Evolutionary conservation across 2,113 vertebrate genomes (phyloP).

Genomic region (Acrocephalus arundinaceus): DNA sequence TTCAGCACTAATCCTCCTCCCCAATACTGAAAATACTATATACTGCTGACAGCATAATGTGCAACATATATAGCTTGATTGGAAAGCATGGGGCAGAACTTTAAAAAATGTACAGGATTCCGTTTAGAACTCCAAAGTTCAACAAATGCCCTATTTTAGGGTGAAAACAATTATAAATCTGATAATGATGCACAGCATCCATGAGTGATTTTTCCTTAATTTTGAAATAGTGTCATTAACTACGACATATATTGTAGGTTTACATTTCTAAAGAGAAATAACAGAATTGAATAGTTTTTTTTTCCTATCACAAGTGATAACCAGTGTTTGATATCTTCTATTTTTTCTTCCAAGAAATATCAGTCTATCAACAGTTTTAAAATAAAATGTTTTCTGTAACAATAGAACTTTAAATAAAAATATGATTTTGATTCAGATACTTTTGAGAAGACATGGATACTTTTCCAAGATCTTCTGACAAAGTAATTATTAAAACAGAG

Average conservation of each 20-base stretch:
- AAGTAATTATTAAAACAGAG: conserved; percentile 81
- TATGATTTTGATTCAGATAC: conserved; percentile 79
- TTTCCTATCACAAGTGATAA: conserved; percentile 85
- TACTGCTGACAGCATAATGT: conserved; percentile 69
- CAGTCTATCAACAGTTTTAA: conserved; percentile 80
- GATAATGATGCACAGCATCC: conserved; percentile 85
- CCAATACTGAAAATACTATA: conserved; percentile 66
- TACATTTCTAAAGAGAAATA: conserved; percentile 89
- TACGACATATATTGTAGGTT: conserved; percentile 80
- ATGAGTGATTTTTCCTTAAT: conserved; percentile 76
- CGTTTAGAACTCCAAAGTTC: conserved; percentile 85
- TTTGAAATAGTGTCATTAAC: conserved; percentile 80
- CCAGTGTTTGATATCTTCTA: conserved; percentile 79
- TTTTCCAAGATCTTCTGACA: conserved; percentile 76
- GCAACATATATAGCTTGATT: conserved; percentile 73
- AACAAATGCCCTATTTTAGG: conserved; percentile 86
- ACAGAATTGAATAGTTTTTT: conserved; percentile 75
- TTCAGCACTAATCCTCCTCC: conserved; percentile 68
- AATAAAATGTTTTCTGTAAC: conserved; percentile 81
- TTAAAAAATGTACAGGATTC: conserved; percentile 79
- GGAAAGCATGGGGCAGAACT: conserved; percentile 78
- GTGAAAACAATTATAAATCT: conserved; percentile 81
- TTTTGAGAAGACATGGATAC: conserved; percentile 74
- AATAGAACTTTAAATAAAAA: conserved; percentile 83
- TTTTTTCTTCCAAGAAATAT: conserved; percentile 84